Conservation (phyloP, 1,140 invertebrate genomes). For the Marisa cornuarietis region DNA sequence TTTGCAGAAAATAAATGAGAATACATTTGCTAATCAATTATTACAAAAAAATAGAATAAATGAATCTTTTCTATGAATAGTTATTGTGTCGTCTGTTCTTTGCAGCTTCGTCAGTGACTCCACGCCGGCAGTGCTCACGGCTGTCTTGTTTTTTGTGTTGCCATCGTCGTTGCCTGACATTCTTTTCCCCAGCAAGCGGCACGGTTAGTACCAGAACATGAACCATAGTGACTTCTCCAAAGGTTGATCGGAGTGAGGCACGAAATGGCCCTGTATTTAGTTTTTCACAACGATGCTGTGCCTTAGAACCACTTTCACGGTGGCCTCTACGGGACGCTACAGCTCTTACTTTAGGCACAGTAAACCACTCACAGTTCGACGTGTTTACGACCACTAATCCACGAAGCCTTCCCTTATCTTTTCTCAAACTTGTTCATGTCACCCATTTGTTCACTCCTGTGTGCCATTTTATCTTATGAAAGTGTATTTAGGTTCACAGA, state of each 20-base stretch:
- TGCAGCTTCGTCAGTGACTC: slow-evolving; percentile 65
- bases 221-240: not conserved
- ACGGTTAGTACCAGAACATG: not conserved
- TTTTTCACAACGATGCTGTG: not conserved
- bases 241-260: not conserved
- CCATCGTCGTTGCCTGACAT: slow-evolving; percentile 44
- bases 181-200: slow-evolving; percentile 20
- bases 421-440: too few species aligned
- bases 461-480: too few species aligned
- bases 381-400: too few species aligned
- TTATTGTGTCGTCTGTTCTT: not conserved
- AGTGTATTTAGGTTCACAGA: too few species aligned
- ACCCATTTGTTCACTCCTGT: too few species aligned
- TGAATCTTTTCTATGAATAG: too few species aligned
- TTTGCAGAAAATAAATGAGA: too few species aligned
- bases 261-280: not conserved
- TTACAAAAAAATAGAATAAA: too few species aligned
- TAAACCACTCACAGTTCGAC: not conserved
- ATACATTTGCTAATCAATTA: too few species aligned
- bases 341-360: not conserved
- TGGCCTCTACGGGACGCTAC: too few species aligned
- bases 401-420: too few species aligned
- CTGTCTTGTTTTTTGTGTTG: slow-evolving; percentile 53
- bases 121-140: slow-evolving; percentile 52
- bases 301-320: too few species aligned